Evolutionary conservation across 2,797 vertebrate species (phyloP).

Genomic region (Danio tinwini): DNA sequence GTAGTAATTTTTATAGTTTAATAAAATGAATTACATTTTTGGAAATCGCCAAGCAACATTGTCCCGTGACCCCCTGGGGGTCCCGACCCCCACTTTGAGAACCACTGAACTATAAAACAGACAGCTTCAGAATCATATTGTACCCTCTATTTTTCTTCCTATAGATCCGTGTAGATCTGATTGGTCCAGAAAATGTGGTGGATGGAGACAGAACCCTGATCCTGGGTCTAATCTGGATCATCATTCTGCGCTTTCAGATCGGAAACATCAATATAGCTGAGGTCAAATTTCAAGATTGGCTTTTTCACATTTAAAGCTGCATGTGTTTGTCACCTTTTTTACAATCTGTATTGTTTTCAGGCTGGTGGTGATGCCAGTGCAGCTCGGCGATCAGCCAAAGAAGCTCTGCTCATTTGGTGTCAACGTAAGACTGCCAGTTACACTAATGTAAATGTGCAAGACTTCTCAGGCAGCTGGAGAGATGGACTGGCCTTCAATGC

Average conservation of each 20-base stretch:
- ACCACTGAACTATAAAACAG: no score
- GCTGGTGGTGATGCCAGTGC: conserved; percentile 76
- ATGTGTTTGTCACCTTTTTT: neutral
- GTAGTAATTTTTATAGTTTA: no score
- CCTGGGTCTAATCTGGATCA: conserved; percentile 92
- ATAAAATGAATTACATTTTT: no score
- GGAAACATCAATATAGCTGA: conserved; percentile 84
- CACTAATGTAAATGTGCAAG: conserved; percentile 80
- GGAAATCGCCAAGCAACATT: no score
- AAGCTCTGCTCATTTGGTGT: conserved; percentile 91
- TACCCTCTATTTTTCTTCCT: conserved; percentile 18
- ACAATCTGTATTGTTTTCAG: conserved; percentile 66
- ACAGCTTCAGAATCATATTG: neutral
- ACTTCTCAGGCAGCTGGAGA: conserved; percentile 91
- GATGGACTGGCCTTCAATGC: conserved; percentile 90
- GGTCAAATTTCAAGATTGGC: conserved; percentile 69
- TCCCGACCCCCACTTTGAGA: no score
- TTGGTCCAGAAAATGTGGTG: conserved; percentile 91
- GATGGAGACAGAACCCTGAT: conserved; percentile 90
- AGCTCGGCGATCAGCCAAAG: conserved; percentile 84
- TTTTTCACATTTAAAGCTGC: neutral
- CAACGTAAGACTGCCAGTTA: conserved; percentile 88
- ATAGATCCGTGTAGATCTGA: conserved; percentile 88
- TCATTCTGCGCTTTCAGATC: conserved; percentile 93
- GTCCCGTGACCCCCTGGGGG: no score